These are phyloP conservation scores for Gavia stellata DNA, from an alignment of 2,113 vertebrate genomes.

Conservation along the genomic window DNA sequence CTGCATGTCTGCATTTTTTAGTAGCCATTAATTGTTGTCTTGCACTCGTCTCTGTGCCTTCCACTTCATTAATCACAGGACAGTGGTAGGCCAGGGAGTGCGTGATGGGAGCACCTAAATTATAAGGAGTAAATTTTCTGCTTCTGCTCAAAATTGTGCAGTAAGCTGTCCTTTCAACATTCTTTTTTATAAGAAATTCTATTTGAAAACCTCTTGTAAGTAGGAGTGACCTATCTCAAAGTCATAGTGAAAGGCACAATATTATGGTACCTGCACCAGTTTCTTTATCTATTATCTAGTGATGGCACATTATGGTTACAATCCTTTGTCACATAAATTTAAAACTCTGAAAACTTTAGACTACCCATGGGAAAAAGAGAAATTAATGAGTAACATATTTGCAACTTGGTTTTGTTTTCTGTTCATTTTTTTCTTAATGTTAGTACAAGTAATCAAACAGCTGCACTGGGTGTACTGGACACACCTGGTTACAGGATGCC, in stretches of 20 bases:
- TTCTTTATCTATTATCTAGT: background rate
- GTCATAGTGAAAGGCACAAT: background rate
- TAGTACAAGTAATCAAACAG: background rate
- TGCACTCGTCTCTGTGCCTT: background rate
- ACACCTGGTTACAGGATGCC: background rate
- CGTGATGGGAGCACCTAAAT: background rate
- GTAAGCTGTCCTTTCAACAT: background rate
- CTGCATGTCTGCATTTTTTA: slow-evolving; percentile 8
- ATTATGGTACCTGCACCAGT: background rate
- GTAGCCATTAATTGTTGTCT: background rate
- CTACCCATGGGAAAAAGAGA: background rate
- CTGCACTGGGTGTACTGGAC: background rate
- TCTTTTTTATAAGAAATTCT: background rate
- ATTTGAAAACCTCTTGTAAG: background rate
- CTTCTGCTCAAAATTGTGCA: background rate
- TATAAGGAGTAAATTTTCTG: background rate
- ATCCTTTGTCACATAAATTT: background rate
- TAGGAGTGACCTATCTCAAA: background rate
- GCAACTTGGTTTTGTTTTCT: background rate
- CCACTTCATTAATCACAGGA: slow-evolving; percentile 14
- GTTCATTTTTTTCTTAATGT: background rate
- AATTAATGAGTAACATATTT: background rate
- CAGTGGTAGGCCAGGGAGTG: background rate
- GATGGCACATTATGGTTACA: too few relatives aligned
- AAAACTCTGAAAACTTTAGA: background rate